Base-by-base conservation (phyloP, 1,140 invertebrate species). In the Phenacoccus solenopsis region DNA sequence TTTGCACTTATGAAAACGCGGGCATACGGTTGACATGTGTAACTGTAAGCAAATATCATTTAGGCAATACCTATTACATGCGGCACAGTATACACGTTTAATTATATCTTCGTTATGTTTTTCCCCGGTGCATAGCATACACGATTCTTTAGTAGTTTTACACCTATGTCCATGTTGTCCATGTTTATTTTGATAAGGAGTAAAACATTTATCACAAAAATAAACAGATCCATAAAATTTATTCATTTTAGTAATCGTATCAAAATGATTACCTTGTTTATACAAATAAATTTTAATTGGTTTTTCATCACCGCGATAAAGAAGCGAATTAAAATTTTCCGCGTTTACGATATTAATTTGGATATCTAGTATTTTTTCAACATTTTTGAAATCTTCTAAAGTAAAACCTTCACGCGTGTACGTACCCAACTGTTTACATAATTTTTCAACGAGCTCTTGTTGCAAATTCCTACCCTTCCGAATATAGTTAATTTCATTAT, bases 191-290 rank as follows among this genome's bases (percentile, higher is more conserved):
- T 56, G 16, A 24, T 69, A 69, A 22, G 35, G 32, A 49, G 38
- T 69, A 69, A 49, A 24, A 69, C 35, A 69, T 12, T 49, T 69
- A 9, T 69, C 2, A 49, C 35, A 69, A 56, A 22, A 69, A 24
- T 69, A 69, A 49, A 4, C 5, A 9, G 25, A 30, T 1, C 68
- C 68, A 21, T 21, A 20, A 69, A 69, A 69, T 1, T 16, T 35
- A 9, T 3, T n/a, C 30, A 69, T 69, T 12, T 20, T 38, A 4
- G 20, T 38, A 12, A 69, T 69, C n/a, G 49, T 12, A 25, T 69
- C 68, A 69, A 69, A 69, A 69, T 69, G 68, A 49, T 69, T 69
- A 49, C 68, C 35, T 9, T 69, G 30, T 22, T 69, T 69, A 49
- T 69, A 69, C 24, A 69, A 69, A 49, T 49, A 69, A 2, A 69